Conservation (phyloP, 2,888 invertebrate genomes). For the Philopedon plagiatum region DNA sequence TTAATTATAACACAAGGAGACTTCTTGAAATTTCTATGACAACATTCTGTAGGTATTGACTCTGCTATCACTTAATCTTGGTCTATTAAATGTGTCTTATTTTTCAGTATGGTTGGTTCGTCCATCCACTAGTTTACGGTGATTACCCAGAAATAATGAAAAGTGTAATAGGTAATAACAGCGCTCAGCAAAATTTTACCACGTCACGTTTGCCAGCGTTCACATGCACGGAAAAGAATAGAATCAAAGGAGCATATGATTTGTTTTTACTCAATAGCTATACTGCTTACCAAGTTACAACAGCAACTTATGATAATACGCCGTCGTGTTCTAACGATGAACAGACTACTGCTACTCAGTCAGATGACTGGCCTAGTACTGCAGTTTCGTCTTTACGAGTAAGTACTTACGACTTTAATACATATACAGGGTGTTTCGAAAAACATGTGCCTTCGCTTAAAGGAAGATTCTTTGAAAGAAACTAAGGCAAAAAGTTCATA, state of each 20-base stretch:
- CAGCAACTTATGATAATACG: conserved; percentile 4
- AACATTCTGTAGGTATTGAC: too few species aligned
- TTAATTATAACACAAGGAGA: too few species aligned
- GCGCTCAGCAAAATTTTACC: conserved; percentile 71
- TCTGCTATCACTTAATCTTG: too few species aligned
- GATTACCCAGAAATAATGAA: conserved; percentile 74
- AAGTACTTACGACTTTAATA: neutral
- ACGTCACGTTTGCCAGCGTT: conserved; percentile 74
- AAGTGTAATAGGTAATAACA: conserved; percentile 71
- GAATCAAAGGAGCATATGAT: conserved; percentile 69
- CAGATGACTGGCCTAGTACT: neutral
- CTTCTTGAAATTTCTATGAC: too few species aligned
- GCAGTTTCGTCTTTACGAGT: neutral
- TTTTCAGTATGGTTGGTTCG: conserved; percentile 46
- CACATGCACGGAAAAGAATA: conserved; percentile 69
- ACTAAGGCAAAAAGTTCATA: too few species aligned
- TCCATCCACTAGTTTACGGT: conserved; percentile 70
- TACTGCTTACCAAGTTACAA: conserved; percentile 20
- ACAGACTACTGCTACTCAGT: conserved; percentile 2
- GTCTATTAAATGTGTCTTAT: too few species aligned
- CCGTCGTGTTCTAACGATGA: conserved; percentile 32
- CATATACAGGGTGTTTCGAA: too few species aligned
- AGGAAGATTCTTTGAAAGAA: too few species aligned
- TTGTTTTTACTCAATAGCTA: conserved; percentile 59
- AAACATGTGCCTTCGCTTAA: too few species aligned